Percentiles rank a stretch among this genome's conserved stretches.
These are phyloP conservation scores for Pterocles burchelli DNA, from an alignment of 2,113 vertebrate species.

Conservation along the genomic window DNA sequence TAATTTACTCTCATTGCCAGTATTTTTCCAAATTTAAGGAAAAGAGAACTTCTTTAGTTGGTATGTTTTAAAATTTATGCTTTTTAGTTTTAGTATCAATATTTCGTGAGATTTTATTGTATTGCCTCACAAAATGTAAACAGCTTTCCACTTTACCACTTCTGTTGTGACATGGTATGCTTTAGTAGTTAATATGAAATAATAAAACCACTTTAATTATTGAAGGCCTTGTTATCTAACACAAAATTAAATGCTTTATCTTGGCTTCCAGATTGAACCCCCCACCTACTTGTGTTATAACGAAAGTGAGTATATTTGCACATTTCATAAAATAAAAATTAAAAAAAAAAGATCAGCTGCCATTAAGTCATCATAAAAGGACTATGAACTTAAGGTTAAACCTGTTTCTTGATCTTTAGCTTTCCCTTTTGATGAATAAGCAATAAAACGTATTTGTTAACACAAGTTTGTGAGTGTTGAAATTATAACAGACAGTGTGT, in stretches of 20 bases:
- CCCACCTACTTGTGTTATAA: not conserved
- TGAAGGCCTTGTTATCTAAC: not conserved
- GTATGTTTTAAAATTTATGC: not conserved
- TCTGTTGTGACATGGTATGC: not conserved
- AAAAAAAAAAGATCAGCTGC: not conserved
- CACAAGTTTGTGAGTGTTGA: not conserved
- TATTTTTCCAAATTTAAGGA: not conserved
- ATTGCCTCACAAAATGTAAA: not conserved
- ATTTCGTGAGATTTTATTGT: not conserved
- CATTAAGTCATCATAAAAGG: not conserved
- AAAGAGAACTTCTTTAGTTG: not conserved
- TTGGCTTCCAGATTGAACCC: not conserved
- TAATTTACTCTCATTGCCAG: not conserved
- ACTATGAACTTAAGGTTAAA: not conserved
- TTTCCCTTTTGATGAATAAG: not conserved
- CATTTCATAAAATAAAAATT: not conserved
- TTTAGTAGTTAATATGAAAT: not conserved
- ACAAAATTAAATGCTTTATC: not conserved
- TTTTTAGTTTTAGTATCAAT: not conserved
- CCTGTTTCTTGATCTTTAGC: not conserved
- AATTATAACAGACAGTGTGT: not conserved
- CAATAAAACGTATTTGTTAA: not conserved
- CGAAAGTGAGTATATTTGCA: not conserved
- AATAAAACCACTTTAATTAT: not conserved
- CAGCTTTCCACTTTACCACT: not conserved